Base-by-base conservation (phyloP, 2,797 vertebrate genomes). In the Diplodus puntazzo region DNA sequence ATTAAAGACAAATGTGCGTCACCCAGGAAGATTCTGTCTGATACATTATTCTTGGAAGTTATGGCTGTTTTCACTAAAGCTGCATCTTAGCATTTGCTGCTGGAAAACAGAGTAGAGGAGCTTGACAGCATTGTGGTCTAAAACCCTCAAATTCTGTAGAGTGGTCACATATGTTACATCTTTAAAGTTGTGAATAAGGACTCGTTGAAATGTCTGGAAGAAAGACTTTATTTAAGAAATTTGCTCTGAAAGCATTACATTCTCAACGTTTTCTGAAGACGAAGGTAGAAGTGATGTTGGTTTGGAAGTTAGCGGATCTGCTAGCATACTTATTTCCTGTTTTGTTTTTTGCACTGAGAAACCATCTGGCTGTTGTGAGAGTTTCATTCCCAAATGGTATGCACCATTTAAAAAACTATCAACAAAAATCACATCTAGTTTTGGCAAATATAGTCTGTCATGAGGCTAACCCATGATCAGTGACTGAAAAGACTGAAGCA, bases 161-260 rank as follows among this genome's bases (percentile, higher is more conserved):
- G 46, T 30, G 20, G 25, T 63, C 42, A 14, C 6, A 48, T n/a
- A n/a, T 20, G 42, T 45, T 21, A 13, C 25, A 30, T 73, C 5
- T 25, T 54, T 34, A 48, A 64, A 42, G 57, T 11, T 58, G 5
- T 20, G 57, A 85, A 77, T 62, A 49, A 74, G 18, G 30, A 79
- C 30, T 70, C 68, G 39, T 49, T 74, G 39, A 75, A 69, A 76
- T 57, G 71, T 80, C 62, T 77, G 69, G 80, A 87, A 87, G 58
- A 86, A 82, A 75, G 30, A 80, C 68, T 88, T 89, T 83, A 88
- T 89, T 92, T 84, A 80, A 77, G 67, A 88, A 85, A 86, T 79
- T 21, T 84, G 74, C 69, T 84, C 23, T 46, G 77, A 89, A 85
- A 87, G 85, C 68, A 77, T 89, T 85, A 91, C 88, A 92, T 91